Evolutionary conservation across 2,888 invertebrate species (phyloP), one percentile per base, ranked within the genome.

Genomic region (Orthosia cruda): DNA sequence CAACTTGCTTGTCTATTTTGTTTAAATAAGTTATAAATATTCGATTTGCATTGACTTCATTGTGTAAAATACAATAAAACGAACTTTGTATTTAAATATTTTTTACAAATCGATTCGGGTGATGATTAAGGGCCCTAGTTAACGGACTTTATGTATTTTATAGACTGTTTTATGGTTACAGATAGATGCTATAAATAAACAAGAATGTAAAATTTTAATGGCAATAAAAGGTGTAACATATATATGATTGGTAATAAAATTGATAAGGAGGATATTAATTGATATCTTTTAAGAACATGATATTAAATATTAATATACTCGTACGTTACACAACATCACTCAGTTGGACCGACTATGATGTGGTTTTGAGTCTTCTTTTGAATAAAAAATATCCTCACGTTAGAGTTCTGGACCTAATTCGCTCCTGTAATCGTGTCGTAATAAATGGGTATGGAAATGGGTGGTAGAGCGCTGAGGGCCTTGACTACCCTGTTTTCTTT

Each of bases 1-100:
- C 50, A 59, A 57, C 23, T 18, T 32, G 13, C 16, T 18, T 57
- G 55, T 65, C 71, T 61, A 45, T 45, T 76, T 72, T 68, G 55
- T 69, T 64, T 32, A 67, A 78, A 69, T 68, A 76, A 70, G 67
- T 69, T 57, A 74, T 75, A 75, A 77, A 79, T 65, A 62, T n/a
- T n/a, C 20, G n/a, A 57, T 32, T 59, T 47, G 11, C 50, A 64
- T 62, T 70, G 32, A 67, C 66, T 69, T 74, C 64, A 61, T 54
- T 77, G 70, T 66, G 15, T 50, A 58, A 12, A 68, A 26, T n/a
- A 63, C 18, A 65, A 62, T 62, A n/a, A 69, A 77, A 59, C 18
- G 1, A 2, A 50, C 26, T 20, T 20, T 12, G 11, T 63, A 47
- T 66, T 59, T 54, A 62, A 71, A 66, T 68, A 79, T 80, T 77